These are phyloP conservation scores for Quadriops clusia DNA, from an alignment of 2,888 invertebrate genomes.

Conservation along the genomic window DNA sequence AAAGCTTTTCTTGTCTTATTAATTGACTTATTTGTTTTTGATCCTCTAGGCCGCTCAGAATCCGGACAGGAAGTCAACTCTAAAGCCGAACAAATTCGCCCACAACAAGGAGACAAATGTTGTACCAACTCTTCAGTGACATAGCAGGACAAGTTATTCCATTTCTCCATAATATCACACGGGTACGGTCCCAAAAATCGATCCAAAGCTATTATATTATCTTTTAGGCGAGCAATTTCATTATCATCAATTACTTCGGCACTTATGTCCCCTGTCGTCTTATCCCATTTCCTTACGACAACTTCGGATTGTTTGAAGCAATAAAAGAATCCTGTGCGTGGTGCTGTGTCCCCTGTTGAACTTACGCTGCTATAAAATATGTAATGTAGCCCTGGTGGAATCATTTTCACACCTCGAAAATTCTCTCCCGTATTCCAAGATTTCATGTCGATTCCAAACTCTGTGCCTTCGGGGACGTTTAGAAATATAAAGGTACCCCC, in stretches of 20 bases:
- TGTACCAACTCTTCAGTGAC: slow-evolving; percentile 37
- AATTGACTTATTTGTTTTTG: slow-evolving; percentile 20
- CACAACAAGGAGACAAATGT: slow-evolving; percentile 54
- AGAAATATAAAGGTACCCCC: slow-evolving; percentile 77
- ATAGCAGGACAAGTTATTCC: slow-evolving; percentile 65
- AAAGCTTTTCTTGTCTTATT: slow-evolving; percentile 37
- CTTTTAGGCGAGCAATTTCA: slow-evolving; percentile 51
- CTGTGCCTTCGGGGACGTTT: slow-evolving; percentile 79
- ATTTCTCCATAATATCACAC: slow-evolving; percentile 74
- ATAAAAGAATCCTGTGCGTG: slow-evolving; percentile 62
- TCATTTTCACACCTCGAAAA: slow-evolving; percentile 96
- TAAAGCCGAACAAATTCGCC: slow-evolving; percentile 67
- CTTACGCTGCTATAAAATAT: slow-evolving; percentile 72
- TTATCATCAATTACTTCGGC: slow-evolving; percentile 51
- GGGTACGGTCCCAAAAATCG: slow-evolving; percentile 82
- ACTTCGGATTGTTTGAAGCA: slow-evolving; percentile 73
- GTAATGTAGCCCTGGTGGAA: slow-evolving; percentile 92
- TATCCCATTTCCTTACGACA: slow-evolving; percentile 80
- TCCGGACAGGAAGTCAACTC: slow-evolving; percentile 65
- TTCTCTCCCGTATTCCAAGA: slow-evolving; percentile 83
- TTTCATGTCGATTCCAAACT: slow-evolving; percentile 92
- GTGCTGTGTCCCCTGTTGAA: slow-evolving; percentile 52
- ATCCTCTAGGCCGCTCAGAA: slow-evolving; percentile 53
- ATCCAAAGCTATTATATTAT: slow-evolving; percentile 62
- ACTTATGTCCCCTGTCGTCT: slow-evolving; percentile 60